Evolutionary conservation across 2,888 invertebrate species (phyloP).

Genomic region (Urechis unicinctus): DNA sequence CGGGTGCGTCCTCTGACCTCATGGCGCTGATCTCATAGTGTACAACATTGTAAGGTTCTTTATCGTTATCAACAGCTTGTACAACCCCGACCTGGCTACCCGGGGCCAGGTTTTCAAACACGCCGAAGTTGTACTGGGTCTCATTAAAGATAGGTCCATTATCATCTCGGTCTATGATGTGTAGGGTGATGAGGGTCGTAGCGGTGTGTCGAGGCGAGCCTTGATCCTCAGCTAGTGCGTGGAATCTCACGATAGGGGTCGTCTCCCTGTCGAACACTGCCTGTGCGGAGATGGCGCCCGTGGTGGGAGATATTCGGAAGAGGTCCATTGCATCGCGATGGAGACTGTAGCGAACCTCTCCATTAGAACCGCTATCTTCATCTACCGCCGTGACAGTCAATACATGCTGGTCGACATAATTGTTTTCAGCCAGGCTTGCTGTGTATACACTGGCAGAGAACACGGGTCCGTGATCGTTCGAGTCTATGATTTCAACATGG

Average conservation of each 20-base stretch:
- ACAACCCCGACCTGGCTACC: background rate
- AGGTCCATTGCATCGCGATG: slow-evolving; percentile 1
- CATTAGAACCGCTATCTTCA: slow-evolving; percentile 1
- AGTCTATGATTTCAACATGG: background rate
- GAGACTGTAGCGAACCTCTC: slow-evolving; percentile 2
- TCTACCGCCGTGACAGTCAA: slow-evolving; percentile 4
- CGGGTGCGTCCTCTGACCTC: background rate
- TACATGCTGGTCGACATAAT: background rate
- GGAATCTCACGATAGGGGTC: background rate
- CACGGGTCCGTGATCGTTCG: slow-evolving; percentile 4
- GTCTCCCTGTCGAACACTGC: background rate
- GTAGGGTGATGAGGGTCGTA: background rate
- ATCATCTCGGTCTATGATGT: background rate
- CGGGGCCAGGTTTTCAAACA: background rate
- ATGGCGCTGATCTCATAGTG: background rate
- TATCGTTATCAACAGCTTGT: background rate
- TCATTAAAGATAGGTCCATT: background rate
- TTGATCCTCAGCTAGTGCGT: background rate
- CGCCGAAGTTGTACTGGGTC: background rate
- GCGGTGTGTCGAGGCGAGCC: background rate
- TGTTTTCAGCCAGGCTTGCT: background rate
- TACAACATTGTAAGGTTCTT: background rate
- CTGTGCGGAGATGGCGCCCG: background rate
- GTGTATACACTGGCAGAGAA: slow-evolving; percentile 3
- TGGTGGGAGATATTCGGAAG: slow-evolving; percentile 3